Evolutionary conservation across 2,113 vertebrate species (phyloP).

Genomic region (Ceyx margarethae): DNA sequence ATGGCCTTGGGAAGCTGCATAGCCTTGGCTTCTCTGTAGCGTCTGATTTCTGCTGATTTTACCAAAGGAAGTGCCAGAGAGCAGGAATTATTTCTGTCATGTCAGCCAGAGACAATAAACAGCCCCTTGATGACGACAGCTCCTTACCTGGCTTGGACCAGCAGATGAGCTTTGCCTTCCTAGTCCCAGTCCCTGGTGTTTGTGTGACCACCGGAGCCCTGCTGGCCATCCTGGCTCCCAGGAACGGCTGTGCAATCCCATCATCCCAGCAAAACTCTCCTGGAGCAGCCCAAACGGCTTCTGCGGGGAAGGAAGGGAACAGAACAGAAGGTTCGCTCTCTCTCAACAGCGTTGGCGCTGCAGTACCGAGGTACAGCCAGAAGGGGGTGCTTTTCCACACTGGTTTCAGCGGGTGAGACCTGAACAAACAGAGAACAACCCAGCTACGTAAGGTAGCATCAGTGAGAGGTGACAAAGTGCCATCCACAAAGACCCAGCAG

Average conservation of each 20-base stretch:
- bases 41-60: background rate
- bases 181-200: background rate
- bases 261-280: rapidly evolving
- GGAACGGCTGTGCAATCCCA: background rate
- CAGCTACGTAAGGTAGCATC: background rate
- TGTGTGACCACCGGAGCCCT: rapidly evolving
- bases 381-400: background rate
- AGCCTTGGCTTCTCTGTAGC: background rate
- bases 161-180: background rate
- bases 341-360: background rate
- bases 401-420: background rate
- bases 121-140: background rate
- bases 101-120: background rate
- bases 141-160: background rate
- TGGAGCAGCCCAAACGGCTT: background rate
- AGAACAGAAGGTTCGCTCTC: rapidly evolving
- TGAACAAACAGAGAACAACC: background rate
- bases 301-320: background rate
- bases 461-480: background rate
- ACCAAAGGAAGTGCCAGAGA: background rate
- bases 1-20: background rate
- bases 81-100: background rate
- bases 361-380: background rate
- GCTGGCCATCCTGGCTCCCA: rapidly evolving
- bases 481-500: background rate